Conservation (phyloP, 2,113 vertebrate species). For the Pteruthius melanotis region DNA sequence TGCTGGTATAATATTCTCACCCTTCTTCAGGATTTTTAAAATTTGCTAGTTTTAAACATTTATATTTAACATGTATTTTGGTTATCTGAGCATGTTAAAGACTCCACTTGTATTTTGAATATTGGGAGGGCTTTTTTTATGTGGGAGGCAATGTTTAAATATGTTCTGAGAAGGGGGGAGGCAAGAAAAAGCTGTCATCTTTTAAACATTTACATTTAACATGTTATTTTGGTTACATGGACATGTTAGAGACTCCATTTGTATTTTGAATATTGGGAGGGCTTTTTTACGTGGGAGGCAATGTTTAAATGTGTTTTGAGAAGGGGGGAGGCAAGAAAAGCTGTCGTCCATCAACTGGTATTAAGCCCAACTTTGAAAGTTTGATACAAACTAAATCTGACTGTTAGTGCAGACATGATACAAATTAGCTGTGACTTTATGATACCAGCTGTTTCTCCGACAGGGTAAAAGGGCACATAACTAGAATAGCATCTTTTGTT, state of each 20-base stretch:
- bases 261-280: not conserved
- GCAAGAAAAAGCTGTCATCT: constrained; percentile 45
- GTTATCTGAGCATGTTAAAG: not conserved
- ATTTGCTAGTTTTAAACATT: not conserved
- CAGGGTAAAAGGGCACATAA: constrained; percentile 69
- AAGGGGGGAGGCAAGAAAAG: not conserved
- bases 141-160: not conserved
- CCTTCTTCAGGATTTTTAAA: not conserved
- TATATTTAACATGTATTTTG: not conserved
- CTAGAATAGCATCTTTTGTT: constrained; percentile 68
- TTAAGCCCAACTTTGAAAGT: constrained; percentile 61
- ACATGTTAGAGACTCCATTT: not conserved
- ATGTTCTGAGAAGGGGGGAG: not conserved
- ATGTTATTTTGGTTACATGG: not conserved
- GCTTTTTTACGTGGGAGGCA: no score
- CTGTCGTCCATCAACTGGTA: constrained; percentile 61
- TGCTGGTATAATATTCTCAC: not conserved
- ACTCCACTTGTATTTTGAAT: not conserved
- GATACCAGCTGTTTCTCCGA: constrained; percentile 69
- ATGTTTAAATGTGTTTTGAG: not conserved
- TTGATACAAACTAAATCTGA: constrained; percentile 72
- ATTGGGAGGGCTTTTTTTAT: not conserved
- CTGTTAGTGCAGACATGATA: constrained; percentile 66
- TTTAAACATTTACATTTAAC: not conserved
- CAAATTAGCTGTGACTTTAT: constrained; percentile 75